Conservation (phyloP, 2,888 invertebrate genomes). For the Dynastes grantii region DNA sequence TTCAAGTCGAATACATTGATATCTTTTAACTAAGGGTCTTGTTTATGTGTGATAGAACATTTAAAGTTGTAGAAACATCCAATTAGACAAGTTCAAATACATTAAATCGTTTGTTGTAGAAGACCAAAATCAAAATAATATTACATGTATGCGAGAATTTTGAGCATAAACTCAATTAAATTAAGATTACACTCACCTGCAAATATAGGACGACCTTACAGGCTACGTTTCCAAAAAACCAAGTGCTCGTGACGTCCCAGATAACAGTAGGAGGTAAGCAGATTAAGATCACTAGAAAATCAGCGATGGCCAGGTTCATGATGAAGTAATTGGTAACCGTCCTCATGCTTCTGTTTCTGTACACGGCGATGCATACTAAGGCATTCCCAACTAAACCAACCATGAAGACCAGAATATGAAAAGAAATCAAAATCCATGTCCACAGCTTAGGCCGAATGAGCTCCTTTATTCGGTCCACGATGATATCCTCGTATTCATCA, state of each 20-base stretch:
- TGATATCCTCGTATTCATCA: slow-evolving; percentile 32
- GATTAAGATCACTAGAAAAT: slow-evolving; percentile 90
- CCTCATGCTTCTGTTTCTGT: slow-evolving; percentile 90
- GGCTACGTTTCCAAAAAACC: slow-evolving; percentile 90
- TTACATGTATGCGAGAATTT: too few species aligned
- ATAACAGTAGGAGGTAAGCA: slow-evolving; percentile 91
- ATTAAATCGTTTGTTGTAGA: too few species aligned
- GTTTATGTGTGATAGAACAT: too few species aligned
- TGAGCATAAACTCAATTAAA: too few species aligned
- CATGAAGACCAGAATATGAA: slow-evolving; percentile 85
- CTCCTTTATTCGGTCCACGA: slow-evolving; percentile 75
- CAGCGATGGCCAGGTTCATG: slow-evolving; percentile 90
- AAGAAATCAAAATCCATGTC: slow-evolving; percentile 85
- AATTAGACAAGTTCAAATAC: too few species aligned
- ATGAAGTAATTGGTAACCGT: slow-evolving; percentile 96
- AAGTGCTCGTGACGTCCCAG: slow-evolving; percentile 94
- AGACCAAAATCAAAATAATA: too few species aligned
- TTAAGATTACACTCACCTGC: slow-evolving; percentile 79
- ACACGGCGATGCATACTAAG: slow-evolving; percentile 91
- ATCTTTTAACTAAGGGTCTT: too few species aligned
- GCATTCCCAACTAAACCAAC: slow-evolving; percentile 90
- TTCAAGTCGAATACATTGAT: too few species aligned
- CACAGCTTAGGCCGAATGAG: slow-evolving; percentile 80
- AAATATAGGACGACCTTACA: slow-evolving; percentile 92
- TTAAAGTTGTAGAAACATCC: too few species aligned